Evolutionary conservation across 2,797 vertebrate genomes (phyloP), one percentile per base, ranked within the genome.

Genomic region (Semotilus atromaculatus): DNA sequence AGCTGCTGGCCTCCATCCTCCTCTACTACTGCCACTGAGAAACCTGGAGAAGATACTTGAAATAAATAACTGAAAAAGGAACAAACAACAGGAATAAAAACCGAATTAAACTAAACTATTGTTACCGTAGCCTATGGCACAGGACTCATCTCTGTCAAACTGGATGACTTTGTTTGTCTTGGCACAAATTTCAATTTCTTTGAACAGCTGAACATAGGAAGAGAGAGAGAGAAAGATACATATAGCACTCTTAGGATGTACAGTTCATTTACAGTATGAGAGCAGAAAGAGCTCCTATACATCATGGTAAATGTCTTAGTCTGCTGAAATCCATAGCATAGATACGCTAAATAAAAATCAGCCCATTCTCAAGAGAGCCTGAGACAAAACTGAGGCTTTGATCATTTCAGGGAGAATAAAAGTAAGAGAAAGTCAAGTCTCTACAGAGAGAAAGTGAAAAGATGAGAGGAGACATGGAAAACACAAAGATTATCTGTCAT

Each of bases 161-260:
- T 94, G 94, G 91, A 98, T 94, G 91, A 94, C 93, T 90, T 95
- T 96, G 72, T 94, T 97, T 36, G 92, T 93, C 93, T 97, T 99
- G 88, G 96, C 93, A 90, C 97, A 97, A 90, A 99, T 96, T 94
- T 99, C 97, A 79, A 99, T 97, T 94, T 99, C 98, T 94, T 98
- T 97, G 93, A 97, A 98, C 76, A 99, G 92, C 98, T 99, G 93
- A 87, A 77, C 74, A 80, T 64, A 85, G 40, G 40, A 72, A 86
- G 5, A 29, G 19, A 75, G 19, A 75, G 1, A 72, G 7, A 53
- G 48, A 53, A 19, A 21, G 51, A 53, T 6, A 18, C 62, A 64
- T 3, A 31, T 79, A 74, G 48, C 43, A 60, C n/a, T 70, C 29
- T 4, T 31, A 26, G 66, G 53, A 84, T 48, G 62, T 29, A 80